Conservation (phyloP, 2,113 vertebrate species). For the Pygoscelis adeliae region DNA sequence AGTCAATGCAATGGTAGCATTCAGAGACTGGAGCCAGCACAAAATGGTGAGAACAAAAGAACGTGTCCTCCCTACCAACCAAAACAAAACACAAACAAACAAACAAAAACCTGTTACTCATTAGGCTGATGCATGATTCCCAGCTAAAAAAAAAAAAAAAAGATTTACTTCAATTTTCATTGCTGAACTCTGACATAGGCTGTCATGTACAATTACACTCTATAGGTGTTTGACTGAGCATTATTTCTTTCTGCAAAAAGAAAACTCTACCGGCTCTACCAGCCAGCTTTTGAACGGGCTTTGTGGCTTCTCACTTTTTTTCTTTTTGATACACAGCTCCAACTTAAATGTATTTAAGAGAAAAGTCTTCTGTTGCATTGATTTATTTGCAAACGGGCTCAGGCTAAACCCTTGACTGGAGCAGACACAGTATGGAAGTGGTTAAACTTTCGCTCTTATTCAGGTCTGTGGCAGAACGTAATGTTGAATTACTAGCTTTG, state of each 20-base stretch:
- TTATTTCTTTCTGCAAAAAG: not conserved
- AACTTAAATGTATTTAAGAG: not conserved
- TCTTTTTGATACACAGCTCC: not conserved
- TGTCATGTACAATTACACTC: slow-evolving; percentile 36
- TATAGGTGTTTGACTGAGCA: not conserved
- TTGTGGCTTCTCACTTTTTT: not conserved
- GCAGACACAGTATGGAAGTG: not conserved
- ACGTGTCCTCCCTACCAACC: slow-evolving; percentile 38
- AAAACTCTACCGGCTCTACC: not conserved
- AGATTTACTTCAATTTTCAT: not conserved
- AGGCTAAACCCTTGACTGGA: not conserved
- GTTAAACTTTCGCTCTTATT: slow-evolving; percentile 9
- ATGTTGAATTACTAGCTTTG: not conserved
- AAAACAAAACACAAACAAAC: slow-evolving; percentile 46
- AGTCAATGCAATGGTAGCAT: not conserved
- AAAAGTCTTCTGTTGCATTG: not conserved
- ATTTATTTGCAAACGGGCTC: not conserved
- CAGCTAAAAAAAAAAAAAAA: not conserved
- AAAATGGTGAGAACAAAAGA: slow-evolving; percentile 52
- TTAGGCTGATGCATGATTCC: slow-evolving; percentile 13
- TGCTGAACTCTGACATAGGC: slow-evolving; percentile 36
- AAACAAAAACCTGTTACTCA: slow-evolving; percentile 47
- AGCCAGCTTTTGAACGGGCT: not conserved
- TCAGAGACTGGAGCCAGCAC: not conserved
- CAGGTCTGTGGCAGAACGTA: not conserved